Conservation (phyloP, 2,888 invertebrate genomes). For the Slavum lentiscoides region DNA sequence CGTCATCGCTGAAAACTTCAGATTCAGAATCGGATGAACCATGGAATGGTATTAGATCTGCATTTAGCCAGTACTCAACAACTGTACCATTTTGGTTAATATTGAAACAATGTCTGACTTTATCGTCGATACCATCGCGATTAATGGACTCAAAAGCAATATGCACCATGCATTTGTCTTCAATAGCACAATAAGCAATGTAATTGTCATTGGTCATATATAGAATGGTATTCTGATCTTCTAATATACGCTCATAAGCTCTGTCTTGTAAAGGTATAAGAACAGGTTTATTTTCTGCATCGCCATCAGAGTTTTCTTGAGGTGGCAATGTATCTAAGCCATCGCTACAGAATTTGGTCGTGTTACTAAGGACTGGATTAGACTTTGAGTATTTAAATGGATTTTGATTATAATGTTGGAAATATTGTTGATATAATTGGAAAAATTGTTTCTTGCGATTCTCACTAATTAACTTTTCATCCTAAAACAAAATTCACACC, state of each 20-base stretch:
- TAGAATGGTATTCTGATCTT: slow-evolving; percentile 12
- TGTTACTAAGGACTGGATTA: slow-evolving; percentile 2
- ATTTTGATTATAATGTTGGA: slow-evolving; percentile 42
- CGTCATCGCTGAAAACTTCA: slow-evolving; percentile 26
- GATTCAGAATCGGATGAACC: slow-evolving; percentile 28
- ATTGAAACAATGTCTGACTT: slow-evolving; percentile 47
- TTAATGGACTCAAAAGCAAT: slow-evolving; percentile 9
- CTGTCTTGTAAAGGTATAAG: slow-evolving; percentile 25
- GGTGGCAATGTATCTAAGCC: background rate
- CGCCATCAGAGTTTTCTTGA: background rate
- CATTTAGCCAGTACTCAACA: slow-evolving; percentile 39
- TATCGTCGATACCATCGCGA: background rate
- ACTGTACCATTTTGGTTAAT: slow-evolving; percentile 10
- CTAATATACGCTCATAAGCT: slow-evolving; percentile 10
- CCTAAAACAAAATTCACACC: slow-evolving; percentile 11
- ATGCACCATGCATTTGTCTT: slow-evolving; percentile 46
- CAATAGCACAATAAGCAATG: slow-evolving; percentile 41
- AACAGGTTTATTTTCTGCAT: background rate
- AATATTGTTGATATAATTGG: slow-evolving; percentile 34
- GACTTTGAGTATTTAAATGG: slow-evolving; percentile 36
- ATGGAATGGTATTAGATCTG: slow-evolving; percentile 35
- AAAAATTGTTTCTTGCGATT: slow-evolving; percentile 4
- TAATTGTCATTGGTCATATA: slow-evolving; percentile 49
- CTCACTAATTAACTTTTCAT: background rate
- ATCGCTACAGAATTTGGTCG: background rate